A percentile compares a stretch with the other conserved stretches of the same genome.
These are phyloP conservation scores for Anarhynchus alexandrinus DNA, from an alignment of 2,113 vertebrate species.

Conservation along the genomic window DNA sequence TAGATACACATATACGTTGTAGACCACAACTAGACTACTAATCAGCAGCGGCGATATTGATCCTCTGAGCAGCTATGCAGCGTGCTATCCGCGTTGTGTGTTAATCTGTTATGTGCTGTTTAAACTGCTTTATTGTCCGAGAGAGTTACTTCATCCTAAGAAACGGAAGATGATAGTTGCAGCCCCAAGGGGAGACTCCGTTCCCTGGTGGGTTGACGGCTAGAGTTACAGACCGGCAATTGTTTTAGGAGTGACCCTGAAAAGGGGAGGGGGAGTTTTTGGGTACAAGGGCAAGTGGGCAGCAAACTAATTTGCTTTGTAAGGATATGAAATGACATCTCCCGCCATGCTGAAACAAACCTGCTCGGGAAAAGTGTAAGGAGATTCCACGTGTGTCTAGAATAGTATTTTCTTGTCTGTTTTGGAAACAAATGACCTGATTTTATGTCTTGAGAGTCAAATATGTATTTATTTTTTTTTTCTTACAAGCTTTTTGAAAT, in stretches of 20 bases:
- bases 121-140: not conserved
- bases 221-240: not conserved
- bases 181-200: not conserved
- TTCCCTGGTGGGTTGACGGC: not conserved
- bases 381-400: not conserved
- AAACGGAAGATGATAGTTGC: not conserved
- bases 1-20: not conserved
- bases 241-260: slow-evolving; percentile 18
- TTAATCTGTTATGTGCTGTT: slow-evolving; percentile 6
- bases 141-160: slow-evolving; percentile 23
- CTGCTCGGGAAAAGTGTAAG: not conserved
- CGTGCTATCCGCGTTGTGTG: not conserved
- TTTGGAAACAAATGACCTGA: slow-evolving; percentile 30
- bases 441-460: slow-evolving; percentile 8
- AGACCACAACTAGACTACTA: not conserved
- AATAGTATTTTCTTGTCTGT: not conserved
- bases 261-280: not conserved
- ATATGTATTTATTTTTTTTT: not conserved
- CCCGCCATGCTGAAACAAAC: slow-evolving; percentile 34
- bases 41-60: not conserved
- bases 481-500: not conserved
- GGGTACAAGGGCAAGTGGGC: slow-evolving; percentile 63
- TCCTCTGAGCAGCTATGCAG: slow-evolving; percentile 5
- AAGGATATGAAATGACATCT: slow-evolving; percentile 54
- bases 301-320: slow-evolving; percentile 52